phyloP scores from a whole-genome alignment of 2,113 vertebrate genomes.

The Peromyscus polionotus region DNA sequence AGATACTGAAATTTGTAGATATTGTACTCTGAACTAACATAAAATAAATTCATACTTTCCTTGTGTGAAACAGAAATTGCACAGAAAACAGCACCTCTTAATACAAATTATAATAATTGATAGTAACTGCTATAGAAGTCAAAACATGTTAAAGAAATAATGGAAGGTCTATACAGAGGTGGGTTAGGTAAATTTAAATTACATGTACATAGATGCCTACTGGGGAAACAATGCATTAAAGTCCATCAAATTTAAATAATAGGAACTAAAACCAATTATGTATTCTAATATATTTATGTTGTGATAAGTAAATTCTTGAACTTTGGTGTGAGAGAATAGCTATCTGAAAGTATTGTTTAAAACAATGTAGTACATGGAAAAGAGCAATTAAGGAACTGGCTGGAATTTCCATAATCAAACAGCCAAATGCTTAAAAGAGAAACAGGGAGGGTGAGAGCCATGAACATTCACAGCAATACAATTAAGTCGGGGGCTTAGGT shows the following conservation, averaged over 20 bases:
- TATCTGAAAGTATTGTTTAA: neutral
- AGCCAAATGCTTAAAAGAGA: neutral
- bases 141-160: neutral
- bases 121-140: neutral
- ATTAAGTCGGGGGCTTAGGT: neutral
- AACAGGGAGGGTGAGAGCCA: neutral
- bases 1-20: neutral
- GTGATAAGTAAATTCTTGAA: neutral
- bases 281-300: neutral
- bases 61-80: neutral
- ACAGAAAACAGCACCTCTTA: neutral
- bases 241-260: neutral
- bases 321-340: neutral
- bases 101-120: neutral
- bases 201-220: neutral
- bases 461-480: neutral
- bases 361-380: neutral
- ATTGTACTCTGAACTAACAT: neutral
- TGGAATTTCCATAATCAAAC: neutral
- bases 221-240: neutral
- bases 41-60: neutral
- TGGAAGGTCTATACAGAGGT: neutral
- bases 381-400: neutral
- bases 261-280: neutral
- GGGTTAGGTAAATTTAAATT: neutral